These are phyloP conservation scores for Hemicentrotus pulcherrimus DNA, from an alignment of 35 echinoderm and acorn worm species.

Conservation along the genomic window DNA sequence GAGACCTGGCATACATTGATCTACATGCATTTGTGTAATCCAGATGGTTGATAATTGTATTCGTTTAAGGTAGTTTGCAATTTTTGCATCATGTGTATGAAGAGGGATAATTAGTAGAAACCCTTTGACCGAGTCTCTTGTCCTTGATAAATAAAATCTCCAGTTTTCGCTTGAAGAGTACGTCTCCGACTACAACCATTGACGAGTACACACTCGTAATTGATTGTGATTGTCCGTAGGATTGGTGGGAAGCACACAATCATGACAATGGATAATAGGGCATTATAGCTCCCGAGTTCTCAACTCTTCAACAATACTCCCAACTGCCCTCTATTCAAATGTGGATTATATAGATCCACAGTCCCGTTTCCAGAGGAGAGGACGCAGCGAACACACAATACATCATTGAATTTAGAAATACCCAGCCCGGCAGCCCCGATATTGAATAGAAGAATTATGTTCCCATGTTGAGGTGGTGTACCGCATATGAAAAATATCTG, in stretches of 20 bases:
- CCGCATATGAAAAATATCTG: no score
- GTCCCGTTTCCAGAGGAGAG: neutral
- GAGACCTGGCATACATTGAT: no score
- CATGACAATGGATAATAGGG: neutral
- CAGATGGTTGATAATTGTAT: no score
- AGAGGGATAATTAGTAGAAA: no score
- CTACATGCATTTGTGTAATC: no score
- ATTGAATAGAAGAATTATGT: neutral
- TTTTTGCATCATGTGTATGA: no score
- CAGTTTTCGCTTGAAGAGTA: neutral
- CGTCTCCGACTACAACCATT: neutral
- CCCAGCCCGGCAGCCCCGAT: neutral
- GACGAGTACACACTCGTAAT: neutral
- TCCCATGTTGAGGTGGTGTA: neutral
- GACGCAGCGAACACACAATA: neutral
- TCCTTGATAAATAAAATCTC: no score
- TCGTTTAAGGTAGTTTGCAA: no score
- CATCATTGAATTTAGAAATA: neutral
- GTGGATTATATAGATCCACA: neutral
- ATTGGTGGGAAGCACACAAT: neutral
- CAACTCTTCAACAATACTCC: neutral
- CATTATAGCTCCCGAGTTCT: neutral
- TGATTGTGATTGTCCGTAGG: neutral
- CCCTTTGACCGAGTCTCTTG: no score
- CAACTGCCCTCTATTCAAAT: neutral